Evolutionary conservation across 2,888 invertebrate species (phyloP).

Genomic region (Hirtodrosophila histrioides): DNA sequence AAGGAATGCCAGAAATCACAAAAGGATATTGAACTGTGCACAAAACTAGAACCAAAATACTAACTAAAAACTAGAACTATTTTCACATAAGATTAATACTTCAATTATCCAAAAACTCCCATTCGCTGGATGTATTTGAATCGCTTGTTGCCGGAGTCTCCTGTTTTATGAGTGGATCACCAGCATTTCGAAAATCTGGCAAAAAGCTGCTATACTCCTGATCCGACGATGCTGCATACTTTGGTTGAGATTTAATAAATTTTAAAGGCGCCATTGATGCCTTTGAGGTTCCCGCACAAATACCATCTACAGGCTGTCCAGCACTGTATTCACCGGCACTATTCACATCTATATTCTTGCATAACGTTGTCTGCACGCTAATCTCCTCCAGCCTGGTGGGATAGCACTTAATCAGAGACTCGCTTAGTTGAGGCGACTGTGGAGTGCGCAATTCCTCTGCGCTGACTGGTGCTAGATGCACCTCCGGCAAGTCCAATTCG

Average conservation of each 20-base stretch:
- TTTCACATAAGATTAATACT: conserved; percentile 41
- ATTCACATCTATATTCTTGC: conserved; percentile 51
- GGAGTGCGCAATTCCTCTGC: conserved; percentile 62
- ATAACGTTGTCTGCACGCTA: conserved; percentile 77
- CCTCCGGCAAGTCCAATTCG: conserved; percentile 75
- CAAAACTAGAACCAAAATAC: conserved; percentile 2
- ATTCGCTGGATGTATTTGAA: conserved; percentile 82
- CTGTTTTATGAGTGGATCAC: conserved; percentile 60
- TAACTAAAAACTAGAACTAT: conserved; percentile 16
- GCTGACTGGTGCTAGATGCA: conserved; percentile 72
- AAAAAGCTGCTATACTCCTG: conserved; percentile 74
- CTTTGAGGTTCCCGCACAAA: conserved; percentile 51
- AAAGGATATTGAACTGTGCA: conserved; percentile 12
- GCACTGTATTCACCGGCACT: conserved; percentile 45
- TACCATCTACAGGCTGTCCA: conserved; percentile 76
- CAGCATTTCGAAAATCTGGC: conserved; percentile 73
- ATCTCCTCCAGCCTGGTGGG: conserved; percentile 69
- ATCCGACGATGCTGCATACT: conserved; percentile 11
- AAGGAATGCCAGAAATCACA: background rate
- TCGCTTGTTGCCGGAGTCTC: conserved; percentile 54
- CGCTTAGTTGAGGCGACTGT: conserved; percentile 26
- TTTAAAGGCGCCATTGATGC: conserved; percentile 35
- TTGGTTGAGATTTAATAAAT: conserved; percentile 68
- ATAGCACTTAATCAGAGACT: conserved; percentile 53
- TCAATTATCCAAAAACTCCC: conserved; percentile 82